These are phyloP conservation scores for Cylas formicarius DNA, from an alignment of 1,140 invertebrate species.

Conservation along the genomic window DNA sequence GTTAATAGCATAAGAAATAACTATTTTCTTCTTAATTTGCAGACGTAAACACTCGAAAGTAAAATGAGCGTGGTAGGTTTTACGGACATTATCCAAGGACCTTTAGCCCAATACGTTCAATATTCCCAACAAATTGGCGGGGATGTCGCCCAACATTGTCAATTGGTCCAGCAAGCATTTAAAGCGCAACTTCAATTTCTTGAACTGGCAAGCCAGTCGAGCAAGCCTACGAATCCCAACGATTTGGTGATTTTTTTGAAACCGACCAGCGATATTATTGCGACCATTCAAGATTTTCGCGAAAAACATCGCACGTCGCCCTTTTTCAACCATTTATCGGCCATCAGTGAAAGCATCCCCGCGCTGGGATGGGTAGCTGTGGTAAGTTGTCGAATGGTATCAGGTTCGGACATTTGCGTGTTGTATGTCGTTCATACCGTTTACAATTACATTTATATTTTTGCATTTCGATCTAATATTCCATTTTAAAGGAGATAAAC, in stretches of 20 bases:
- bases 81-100: slow-evolving; percentile 68
- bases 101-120: slow-evolving; percentile 66
- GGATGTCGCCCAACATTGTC: slow-evolving; percentile 78
- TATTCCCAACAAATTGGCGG: slow-evolving; percentile 79
- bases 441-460: no score
- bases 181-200: slow-evolving; percentile 74
- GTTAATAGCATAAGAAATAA: no score
- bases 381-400: no score
- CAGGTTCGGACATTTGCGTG: no score
- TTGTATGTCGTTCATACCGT: no score
- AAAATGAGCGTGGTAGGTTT: slow-evolving; percentile 69
- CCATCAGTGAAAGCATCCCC: slow-evolving; percentile 91
- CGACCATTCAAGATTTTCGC: slow-evolving; percentile 74
- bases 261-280: slow-evolving; percentile 78
- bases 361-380: slow-evolving; percentile 91
- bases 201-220: slow-evolving; percentile 60
- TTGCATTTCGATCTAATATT: no score
- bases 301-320: slow-evolving; percentile 81
- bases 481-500: no score
- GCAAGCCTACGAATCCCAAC: slow-evolving; percentile 54
- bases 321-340: slow-evolving; percentile 92
- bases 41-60: background rate
- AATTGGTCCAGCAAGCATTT: slow-evolving; percentile 77
- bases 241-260: slow-evolving; percentile 65
- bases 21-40: no score